Base-by-base conservation (phyloP, 1,140 invertebrate genomes). In the Lasioglossum albipes region DNA sequence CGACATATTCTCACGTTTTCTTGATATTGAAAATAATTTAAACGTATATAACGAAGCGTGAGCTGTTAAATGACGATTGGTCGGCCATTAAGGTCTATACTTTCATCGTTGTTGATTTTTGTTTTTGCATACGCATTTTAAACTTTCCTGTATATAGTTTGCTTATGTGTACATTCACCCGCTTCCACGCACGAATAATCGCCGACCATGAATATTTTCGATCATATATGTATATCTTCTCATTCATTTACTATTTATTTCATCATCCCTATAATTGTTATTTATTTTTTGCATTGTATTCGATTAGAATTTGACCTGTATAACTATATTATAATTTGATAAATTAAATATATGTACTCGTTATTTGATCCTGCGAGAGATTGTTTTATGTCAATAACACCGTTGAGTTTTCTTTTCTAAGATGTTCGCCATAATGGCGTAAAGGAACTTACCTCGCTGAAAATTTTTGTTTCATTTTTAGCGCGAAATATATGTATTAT, bases 241-340 rank as follows among this genome's bases (percentile, higher is more conserved):
- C 75, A 86, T 85, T 82, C 73, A 85, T 71, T 82, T 75, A 45
- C 41, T 86, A 86, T 86, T 86, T 86, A 86, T 86, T 86, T 78
- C 69, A 79, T 79, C 66, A 61, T 74, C 42, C 10, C 42, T 52
- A 12, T 54, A 62, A 71, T 64, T 85, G 68, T 70, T 57, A 75
- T 78, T 75, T 62, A 57, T 45, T 20, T 66, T 72, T 66, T 73
- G 62, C 42, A 54, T 65, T 42, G 66, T 16, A 27, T n/a, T 13
- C 66, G 6, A 12, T 27, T 49, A 22, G 42, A 5, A 20, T 79
- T 73, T 41, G 45, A 31, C 22, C 3, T 57, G 70, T 45, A 70
- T 45, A 77, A 70, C 49, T 42, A 10, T 27, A 59, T 0, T 68
- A 4, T 68, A 49, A 42, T 45, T 27, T 4, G 12, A 79, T 72